These are phyloP conservation scores for Oophaga pumilio DNA, from an alignment of 2,113 vertebrate species.

Conservation along the genomic window DNA sequence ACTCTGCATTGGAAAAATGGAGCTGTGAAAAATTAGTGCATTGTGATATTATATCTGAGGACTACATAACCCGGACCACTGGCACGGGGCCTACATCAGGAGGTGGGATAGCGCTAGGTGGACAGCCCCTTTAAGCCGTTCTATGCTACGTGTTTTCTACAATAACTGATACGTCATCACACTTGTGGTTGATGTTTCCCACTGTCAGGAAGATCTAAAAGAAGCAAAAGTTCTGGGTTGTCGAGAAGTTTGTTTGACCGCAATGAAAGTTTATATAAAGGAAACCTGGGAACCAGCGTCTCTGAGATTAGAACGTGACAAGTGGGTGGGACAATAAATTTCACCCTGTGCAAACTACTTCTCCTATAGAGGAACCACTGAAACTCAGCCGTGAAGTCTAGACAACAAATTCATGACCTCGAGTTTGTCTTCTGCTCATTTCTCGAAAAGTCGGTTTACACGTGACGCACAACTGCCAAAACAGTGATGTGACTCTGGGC, in stretches of 20 bases:
- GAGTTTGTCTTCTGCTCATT: background rate
- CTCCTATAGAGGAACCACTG: background rate
- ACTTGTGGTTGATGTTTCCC: background rate
- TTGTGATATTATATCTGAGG: background rate
- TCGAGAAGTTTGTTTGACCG: background rate
- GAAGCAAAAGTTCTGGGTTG: background rate
- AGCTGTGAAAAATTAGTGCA: background rate
- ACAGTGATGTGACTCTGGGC: background rate
- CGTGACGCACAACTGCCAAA: background rate
- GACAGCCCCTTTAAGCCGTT: background rate
- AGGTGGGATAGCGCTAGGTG: background rate
- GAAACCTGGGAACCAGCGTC: background rate
- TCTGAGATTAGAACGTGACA: background rate
- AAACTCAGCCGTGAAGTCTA: background rate
- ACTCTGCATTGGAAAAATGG: background rate
- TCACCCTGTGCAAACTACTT: background rate
- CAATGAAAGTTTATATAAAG: background rate
- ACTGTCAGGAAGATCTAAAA: background rate
- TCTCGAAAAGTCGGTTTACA: background rate
- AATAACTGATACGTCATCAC: background rate
- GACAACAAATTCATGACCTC: background rate
- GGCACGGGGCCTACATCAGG: background rate
- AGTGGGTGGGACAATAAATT: background rate
- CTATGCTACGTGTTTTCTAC: background rate
- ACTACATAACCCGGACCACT: background rate